Percentiles rank a stretch among this genome's conserved stretches.
These are phyloP conservation scores for Dolichoris vasculosae DNA, from an alignment of 1,140 invertebrate species.

Conservation along the genomic window DNA sequence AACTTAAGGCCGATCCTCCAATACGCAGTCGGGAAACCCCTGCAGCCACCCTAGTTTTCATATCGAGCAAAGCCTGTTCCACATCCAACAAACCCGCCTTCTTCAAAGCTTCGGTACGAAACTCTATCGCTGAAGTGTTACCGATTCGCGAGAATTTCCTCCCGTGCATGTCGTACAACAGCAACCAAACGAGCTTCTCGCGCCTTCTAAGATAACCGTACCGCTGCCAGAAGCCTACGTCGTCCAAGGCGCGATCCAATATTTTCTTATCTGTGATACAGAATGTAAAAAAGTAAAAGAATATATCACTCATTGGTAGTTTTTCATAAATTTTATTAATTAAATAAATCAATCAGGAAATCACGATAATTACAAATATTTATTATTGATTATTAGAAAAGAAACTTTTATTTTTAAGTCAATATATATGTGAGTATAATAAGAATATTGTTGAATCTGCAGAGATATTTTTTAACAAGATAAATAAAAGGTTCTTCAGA, in stretches of 20 bases:
- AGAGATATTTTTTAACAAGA: no score
- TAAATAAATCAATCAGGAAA: no score
- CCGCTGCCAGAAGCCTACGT: conserved; percentile 78
- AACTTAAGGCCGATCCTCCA: conserved; percentile 77
- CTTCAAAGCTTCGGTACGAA: conserved; percentile 70
- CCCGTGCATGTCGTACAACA: conserved; percentile 79
- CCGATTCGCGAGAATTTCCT: conserved; percentile 75
- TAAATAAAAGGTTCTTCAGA: no score
- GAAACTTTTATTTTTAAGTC: no score
- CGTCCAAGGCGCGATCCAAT: conserved; percentile 79
- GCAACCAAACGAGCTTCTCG: conserved; percentile 76
- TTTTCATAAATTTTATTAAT: no score
- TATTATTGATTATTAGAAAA: no score
- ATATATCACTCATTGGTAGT: no score
- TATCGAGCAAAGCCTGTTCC: conserved; percentile 78
- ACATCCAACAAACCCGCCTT: conserved; percentile 73
- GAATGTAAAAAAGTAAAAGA: neutral
- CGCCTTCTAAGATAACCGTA: conserved; percentile 71
- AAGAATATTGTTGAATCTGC: no score
- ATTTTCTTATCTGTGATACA: conserved; percentile 79
- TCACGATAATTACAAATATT: no score
- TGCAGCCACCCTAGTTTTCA: conserved; percentile 80
- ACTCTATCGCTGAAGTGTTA: conserved; percentile 60
- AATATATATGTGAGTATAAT: no score
- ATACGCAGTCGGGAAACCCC: conserved; percentile 82